A percentile compares a stretch with the other conserved stretches of the same genome.
These are phyloP conservation scores for Drosophila watanabei DNA, from an alignment of 1,140 invertebrate species.

Conservation along the genomic window DNA sequence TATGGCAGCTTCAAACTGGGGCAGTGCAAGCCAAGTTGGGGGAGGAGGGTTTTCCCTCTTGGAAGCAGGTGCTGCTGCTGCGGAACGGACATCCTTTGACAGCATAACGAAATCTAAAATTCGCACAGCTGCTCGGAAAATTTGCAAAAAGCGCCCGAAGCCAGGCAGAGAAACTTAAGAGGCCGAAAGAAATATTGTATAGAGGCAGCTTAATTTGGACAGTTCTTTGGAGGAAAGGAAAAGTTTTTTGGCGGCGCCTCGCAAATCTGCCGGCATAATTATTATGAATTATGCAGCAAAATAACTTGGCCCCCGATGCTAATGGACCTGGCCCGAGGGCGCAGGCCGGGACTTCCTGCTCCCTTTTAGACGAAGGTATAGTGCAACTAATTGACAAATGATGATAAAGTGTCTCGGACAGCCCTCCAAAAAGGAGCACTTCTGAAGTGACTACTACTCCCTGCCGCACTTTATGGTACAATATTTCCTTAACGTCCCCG, in stretches of 20 bases:
- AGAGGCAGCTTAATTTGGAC: constrained; percentile 32
- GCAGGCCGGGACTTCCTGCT: constrained; percentile 31
- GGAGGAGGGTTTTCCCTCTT: neutral
- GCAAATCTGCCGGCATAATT: constrained; percentile 76
- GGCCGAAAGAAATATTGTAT: constrained; percentile 21
- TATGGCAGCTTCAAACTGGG: constrained; percentile 28
- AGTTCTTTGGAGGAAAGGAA: constrained; percentile 6
- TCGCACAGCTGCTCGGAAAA: constrained; percentile 42
- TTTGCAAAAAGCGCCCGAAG: constrained; percentile 67
- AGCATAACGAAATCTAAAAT: constrained; percentile 39
- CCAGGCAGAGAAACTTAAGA: constrained; percentile 46
- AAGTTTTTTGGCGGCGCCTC: constrained; percentile 37
- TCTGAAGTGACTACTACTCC: constrained; percentile 21
- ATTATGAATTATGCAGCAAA: constrained; percentile 80
- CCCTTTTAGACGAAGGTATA: constrained; percentile 32
- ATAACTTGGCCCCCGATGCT: constrained; percentile 48
- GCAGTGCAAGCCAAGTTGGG: neutral
- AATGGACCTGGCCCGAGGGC: constrained; percentile 38
- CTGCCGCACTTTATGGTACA: constrained; percentile 31
- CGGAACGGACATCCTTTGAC: constrained; percentile 29
- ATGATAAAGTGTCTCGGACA: constrained; percentile 78
- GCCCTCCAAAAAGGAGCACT: constrained; percentile 33
- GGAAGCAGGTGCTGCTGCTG: constrained; percentile 17
- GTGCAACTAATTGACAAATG: constrained; percentile 83
- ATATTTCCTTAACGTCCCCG: constrained; percentile 54